These are phyloP conservation scores for Lasiurus borealis DNA, from an alignment of 2,113 vertebrate genomes.

Conservation along the genomic window DNA sequence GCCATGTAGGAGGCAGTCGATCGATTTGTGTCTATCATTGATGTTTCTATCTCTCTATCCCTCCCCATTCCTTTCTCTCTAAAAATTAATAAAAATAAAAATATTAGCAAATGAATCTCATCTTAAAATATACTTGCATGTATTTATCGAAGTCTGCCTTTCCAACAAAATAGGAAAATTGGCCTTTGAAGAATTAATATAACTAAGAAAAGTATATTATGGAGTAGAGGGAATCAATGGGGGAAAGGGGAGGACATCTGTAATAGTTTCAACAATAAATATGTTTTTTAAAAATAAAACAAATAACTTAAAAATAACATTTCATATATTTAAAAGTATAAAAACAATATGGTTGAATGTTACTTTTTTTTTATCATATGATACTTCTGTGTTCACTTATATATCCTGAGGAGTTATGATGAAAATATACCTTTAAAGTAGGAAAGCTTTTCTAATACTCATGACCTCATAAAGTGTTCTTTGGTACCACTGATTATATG, in stretches of 20 bases:
- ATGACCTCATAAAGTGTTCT: slow-evolving; percentile 63
- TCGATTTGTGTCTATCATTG: too few species aligned
- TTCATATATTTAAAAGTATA: slow-evolving; percentile 27
- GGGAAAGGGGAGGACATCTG: too few species aligned
- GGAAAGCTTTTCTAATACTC: slow-evolving; percentile 56
- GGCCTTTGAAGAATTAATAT: not conserved
- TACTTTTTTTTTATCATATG: slow-evolving; percentile 60
- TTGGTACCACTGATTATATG: slow-evolving; percentile 63
- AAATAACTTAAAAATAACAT: not conserved
- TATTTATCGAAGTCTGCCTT: not conserved
- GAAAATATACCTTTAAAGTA: slow-evolving; percentile 65
- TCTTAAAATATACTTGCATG: not conserved
- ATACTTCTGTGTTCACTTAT: slow-evolving; percentile 54
- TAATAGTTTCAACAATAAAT: too few species aligned
- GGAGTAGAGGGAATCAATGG: too few species aligned
- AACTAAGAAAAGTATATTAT: slow-evolving; percentile 1
- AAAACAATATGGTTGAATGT: not conserved
- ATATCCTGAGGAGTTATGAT: slow-evolving; percentile 67
- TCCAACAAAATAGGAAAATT: slow-evolving; percentile 1
- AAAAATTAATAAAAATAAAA: slow-evolving; percentile 25
- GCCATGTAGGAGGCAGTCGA: too few species aligned
- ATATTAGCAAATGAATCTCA: not conserved
- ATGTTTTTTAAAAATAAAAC: not conserved
- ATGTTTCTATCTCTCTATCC: too few species aligned
- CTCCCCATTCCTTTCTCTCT: too few species aligned